Evolutionary conservation across 2,888 invertebrate genomes (phyloP).

Genomic region (Athrips mouffetella): DNA sequence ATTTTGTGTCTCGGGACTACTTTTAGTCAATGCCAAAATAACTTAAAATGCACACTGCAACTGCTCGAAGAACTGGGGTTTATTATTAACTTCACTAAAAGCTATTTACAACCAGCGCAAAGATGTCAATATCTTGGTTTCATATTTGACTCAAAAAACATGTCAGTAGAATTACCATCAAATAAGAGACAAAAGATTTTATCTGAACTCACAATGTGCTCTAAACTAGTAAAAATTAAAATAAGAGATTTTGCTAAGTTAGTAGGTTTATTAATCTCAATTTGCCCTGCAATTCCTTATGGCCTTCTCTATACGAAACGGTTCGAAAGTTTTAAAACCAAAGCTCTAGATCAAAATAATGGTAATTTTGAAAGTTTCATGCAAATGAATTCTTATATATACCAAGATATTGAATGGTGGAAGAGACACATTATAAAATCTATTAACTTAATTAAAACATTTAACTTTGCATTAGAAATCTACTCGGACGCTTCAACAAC

Average conservation of each 20-base stretch:
- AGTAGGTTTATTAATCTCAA: no score
- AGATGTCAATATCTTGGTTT: constrained; percentile 22
- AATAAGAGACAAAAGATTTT: constrained; percentile 19
- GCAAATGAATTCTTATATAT: background rate
- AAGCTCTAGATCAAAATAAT: no score
- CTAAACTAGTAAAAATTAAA: background rate
- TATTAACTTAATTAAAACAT: background rate
- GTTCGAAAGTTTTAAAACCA: no score
- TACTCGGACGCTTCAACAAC: background rate
- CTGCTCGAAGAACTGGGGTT: constrained; percentile 21
- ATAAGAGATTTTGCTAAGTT: constrained; percentile 20
- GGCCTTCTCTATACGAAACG: no score
- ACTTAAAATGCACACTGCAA: constrained; percentile 15
- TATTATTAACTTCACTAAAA: constrained; percentile 23
- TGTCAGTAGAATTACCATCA: constrained; percentile 13
- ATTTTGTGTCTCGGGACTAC: constrained; percentile 14
- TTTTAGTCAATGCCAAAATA: constrained; percentile 13
- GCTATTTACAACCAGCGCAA: constrained; percentile 8
- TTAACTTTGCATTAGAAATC: background rate
- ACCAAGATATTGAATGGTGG: background rate
- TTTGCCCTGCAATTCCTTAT: no score
- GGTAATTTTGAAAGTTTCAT: no score
- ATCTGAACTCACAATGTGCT: constrained; percentile 12
- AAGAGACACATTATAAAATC: background rate
- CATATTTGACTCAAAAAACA: constrained; percentile 12